Base-by-base conservation (phyloP, 1,140 invertebrate genomes). In the Gonatopus flavifemur region DNA sequence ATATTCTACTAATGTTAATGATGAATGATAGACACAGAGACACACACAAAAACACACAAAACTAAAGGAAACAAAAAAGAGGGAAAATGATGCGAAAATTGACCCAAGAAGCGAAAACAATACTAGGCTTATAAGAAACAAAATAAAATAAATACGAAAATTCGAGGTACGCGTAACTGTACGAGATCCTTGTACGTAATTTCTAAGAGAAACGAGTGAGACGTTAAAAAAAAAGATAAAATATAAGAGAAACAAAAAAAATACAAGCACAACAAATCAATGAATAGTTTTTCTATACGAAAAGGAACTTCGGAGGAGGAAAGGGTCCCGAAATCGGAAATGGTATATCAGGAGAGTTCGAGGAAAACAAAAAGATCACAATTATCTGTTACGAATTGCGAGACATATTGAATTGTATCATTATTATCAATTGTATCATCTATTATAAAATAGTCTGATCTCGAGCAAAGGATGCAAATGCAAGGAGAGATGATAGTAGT, bases 251-350 rank as follows among this genome's bases (percentile, higher is more conserved):
- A n/a, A n/a, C n/a, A n/a, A n/a, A n/a, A n/a, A n/a, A n/a, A n/a
- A n/a, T n/a, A n/a, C n/a, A n/a, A n/a, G n/a, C n/a, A n/a, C n/a
- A n/a, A n/a, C n/a, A n/a, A n/a, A n/a, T n/a, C n/a, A n/a, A n/a
- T n/a, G 43, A 62, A 63, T 66, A 67, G 62, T 71, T 72, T 72
- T 74, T 74, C 57, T 72, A 72, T 66, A 54, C 48, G 32, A 49
- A 50, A 57, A 35, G 40, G 33, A 51, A 58, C 49, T 57, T 57
- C 44, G 25, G 13, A 46, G 30, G 30, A 48, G 22, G 36, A 45
- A 37, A 33, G 21, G 49, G 61, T 70, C 64, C 66, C 42, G 58
- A 67, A 73, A 72, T 67, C 62, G 68, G 69, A 72, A 72, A 73
- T 74, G 66, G 64, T 57, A 37, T 31, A 49, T 57, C 52, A 53